These are phyloP conservation scores for Caloenas nicobarica DNA, from an alignment of 2,113 vertebrate genomes.

Conservation along the genomic window DNA sequence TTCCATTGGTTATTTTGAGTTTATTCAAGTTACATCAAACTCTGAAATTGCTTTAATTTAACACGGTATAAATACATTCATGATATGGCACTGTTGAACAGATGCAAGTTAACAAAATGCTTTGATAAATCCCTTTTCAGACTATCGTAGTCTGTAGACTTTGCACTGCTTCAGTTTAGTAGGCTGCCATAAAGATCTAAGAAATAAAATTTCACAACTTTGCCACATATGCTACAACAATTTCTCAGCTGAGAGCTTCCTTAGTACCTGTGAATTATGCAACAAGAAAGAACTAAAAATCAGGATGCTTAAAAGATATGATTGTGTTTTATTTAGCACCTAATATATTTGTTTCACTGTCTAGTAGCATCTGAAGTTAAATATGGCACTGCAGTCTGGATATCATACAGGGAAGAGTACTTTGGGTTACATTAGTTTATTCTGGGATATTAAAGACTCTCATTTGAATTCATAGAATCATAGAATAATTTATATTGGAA, in stretches of 20 bases:
- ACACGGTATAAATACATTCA: neutral
- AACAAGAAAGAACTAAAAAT: neutral
- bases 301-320: neutral
- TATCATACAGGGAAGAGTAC: neutral
- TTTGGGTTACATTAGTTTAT: neutral
- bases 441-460: neutral
- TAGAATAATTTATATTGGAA: neutral
- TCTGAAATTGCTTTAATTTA: neutral
- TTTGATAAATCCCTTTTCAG: neutral
- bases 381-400: neutral
- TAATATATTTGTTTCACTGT: neutral
- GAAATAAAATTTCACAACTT: neutral
- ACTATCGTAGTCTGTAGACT: neutral
- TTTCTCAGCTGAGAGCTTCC: neutral
- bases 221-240: neutral
- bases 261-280: neutral
- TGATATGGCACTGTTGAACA: neutral
- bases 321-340: neutral
- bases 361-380: neutral
- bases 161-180: neutral
- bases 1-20: neutral
- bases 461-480: neutral
- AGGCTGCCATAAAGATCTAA: neutral
- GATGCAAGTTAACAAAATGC: slow-evolving; percentile 15
- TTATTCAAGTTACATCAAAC: neutral